Conservation (phyloP, 2,888 invertebrate species). For the Pachymerium ferrugineum region DNA sequence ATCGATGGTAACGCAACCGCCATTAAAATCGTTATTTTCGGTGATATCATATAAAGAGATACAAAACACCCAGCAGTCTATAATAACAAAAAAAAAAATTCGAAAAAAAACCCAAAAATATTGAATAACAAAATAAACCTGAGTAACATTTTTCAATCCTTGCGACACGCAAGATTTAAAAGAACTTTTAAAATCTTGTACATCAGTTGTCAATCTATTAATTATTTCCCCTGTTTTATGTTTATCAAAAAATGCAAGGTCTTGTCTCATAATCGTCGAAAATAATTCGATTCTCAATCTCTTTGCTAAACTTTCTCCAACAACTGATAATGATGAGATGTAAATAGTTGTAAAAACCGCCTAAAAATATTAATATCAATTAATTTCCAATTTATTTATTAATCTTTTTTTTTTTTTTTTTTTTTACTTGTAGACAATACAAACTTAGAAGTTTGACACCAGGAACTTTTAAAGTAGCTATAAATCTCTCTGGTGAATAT, state of each 20-base stretch:
- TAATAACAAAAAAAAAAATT: conserved; percentile 35
- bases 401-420: neutral
- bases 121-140: conserved; percentile 54
- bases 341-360: conserved; percentile 82
- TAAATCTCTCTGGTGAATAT: conserved; percentile 51
- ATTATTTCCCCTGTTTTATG: conserved; percentile 88
- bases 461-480: conserved; percentile 60
- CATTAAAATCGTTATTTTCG: conserved; percentile 78
- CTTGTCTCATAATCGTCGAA: conserved; percentile 73
- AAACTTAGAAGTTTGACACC: conserved; percentile 61
- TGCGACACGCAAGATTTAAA: conserved; percentile 91
- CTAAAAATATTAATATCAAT: conserved; percentile 51
- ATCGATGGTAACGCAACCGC: conserved; percentile 78
- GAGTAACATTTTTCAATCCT: conserved; percentile 77
- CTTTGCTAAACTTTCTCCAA: conserved; percentile 81
- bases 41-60: conserved; percentile 79
- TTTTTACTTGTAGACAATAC: conserved; percentile 65
- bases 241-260: conserved; percentile 83
- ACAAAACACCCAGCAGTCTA: conserved; percentile 64
- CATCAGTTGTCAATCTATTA: conserved; percentile 83
- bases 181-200: conserved; percentile 95
- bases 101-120: neutral
- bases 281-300: conserved; percentile 77
- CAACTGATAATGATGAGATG: conserved; percentile 75
- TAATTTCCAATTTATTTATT: neutral